Evolutionary conservation across 2,888 invertebrate species (phyloP), one percentile per base, ranked within the genome.

Genomic region (Rotaria sp.): DNA sequence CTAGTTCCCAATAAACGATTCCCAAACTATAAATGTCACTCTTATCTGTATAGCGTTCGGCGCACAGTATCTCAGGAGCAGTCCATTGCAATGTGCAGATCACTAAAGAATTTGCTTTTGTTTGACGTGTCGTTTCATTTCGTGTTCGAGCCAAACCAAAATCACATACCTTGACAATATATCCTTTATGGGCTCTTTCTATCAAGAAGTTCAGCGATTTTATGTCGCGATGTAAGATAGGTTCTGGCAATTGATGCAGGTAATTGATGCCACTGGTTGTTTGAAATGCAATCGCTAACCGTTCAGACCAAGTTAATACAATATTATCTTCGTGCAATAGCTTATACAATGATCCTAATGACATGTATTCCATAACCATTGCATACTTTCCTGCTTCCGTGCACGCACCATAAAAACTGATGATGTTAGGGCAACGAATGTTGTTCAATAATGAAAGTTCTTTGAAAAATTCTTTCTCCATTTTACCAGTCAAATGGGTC

Each of bases 151-250:
- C 35, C 38, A 74, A 24, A 24, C 74, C 74, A 74, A 67, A 67
- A 35, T 67, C 67, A 30, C 67, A 35, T 1, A 67, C 35, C 18
- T 67, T 67, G 5, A 35, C 35, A 67, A 5, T 67, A 67, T 35
- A 67, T 35, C 35, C 35, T 10, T 67, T 35, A 21, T 67, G 35
- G 3, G 13, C 35, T 11, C 18, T 13, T 35, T 67, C 35, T 35
- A 90, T 87, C 11, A 90, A 89, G 41, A 90, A 89, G 87, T 90
- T 90, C 88, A 88, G 89, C 7, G 90, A 90, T 87, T 90, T 90
- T 21, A 90, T 89, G 87, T 90, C 90, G 26, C 90, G 89, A 86
- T 90, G 90, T 30, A 90, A 88, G 15, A 90, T 89, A 67, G 89
- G 88, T 26, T 90, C 90, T 24, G 88, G 88, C 86, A 90, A 89